phyloP scores from a whole-genome alignment of 2,797 vertebrate genomes.

The Morelia viridis region DNA sequence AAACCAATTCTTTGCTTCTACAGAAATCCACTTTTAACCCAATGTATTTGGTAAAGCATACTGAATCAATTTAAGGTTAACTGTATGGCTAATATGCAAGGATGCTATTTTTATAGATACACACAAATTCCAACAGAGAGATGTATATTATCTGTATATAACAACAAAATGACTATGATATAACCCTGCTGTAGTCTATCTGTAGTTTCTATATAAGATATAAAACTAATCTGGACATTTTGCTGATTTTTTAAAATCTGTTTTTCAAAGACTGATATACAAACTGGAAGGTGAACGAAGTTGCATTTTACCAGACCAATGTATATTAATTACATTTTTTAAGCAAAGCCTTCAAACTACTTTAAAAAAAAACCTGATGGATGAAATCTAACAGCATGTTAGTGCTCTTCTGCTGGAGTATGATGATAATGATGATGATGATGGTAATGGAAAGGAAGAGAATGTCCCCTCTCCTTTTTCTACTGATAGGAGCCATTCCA shows the following conservation, averaged over 20 bases:
- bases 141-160: neutral
- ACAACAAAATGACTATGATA: neutral
- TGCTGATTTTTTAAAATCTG: neutral
- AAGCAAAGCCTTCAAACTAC: neutral
- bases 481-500: neutral
- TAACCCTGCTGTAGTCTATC: neutral
- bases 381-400: too few relatives aligned
- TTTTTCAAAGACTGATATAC: conserved; percentile 6
- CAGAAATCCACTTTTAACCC: neutral
- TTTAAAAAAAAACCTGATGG: too few relatives aligned
- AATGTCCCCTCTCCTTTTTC: neutral
- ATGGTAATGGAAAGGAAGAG: too few relatives aligned
- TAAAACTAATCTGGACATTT: neutral
- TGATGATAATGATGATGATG: too few relatives aligned
- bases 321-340: neutral
- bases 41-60: neutral
- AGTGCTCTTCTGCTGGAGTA: too few relatives aligned
- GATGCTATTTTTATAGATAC: neutral
- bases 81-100: neutral
- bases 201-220: neutral
- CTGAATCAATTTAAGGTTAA: neutral
- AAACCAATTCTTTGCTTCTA: neutral
- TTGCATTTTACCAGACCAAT: neutral
- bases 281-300: neutral
- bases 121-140: neutral